These are phyloP conservation scores for Rapana venosa DNA, from an alignment of 2,888 invertebrate species.

Conservation along the genomic window DNA sequence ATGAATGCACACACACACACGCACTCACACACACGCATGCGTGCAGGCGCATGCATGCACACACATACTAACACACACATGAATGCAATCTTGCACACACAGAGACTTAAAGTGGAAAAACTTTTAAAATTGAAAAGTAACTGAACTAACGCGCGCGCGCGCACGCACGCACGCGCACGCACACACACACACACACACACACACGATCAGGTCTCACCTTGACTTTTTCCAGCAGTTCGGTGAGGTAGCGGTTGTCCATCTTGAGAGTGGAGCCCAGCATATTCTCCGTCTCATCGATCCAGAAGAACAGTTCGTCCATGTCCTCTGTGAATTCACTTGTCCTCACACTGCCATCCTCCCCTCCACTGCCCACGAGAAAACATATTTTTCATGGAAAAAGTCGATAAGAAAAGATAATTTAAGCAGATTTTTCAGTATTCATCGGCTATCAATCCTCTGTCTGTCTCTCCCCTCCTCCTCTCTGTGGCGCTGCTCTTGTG, in stretches of 20 bases:
- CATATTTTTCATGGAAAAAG: not conserved
- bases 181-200: not conserved
- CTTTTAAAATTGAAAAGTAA: no score
- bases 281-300: conserved; percentile 79
- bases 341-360: conserved; percentile 66
- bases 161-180: not conserved
- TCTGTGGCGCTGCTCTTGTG: no score
- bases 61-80: not conserved
- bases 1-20: no score
- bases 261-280: conserved; percentile 83
- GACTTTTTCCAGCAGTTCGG: conserved; percentile 82
- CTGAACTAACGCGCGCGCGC: no score
- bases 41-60: not conserved
- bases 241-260: conserved; percentile 84
- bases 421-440: no score
- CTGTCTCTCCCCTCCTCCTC: no score
- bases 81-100: no score
- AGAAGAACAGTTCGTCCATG: conserved; percentile 77
- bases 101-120: no score
- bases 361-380: conserved; percentile 38
- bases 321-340: conserved; percentile 75
- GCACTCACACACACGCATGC: no score
- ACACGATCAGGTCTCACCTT: conserved; percentile 64
- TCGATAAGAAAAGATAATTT: no score
- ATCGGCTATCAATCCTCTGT: no score